These are phyloP conservation scores for Megaptera novaeangliae DNA, from an alignment of 2,113 vertebrate genomes.

Conservation along the genomic window DNA sequence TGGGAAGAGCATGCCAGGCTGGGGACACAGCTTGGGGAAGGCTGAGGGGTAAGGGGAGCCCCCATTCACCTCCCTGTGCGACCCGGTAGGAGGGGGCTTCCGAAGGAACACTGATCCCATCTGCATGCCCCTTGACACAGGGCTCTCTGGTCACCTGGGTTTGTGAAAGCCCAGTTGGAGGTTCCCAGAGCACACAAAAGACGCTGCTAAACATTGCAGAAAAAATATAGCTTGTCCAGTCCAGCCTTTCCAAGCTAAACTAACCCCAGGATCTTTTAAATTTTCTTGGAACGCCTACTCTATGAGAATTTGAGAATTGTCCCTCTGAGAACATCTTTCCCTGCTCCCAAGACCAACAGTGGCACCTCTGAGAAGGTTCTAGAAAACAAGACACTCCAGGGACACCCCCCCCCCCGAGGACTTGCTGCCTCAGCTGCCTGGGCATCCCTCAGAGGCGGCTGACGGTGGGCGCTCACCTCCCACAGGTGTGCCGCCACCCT, in stretches of 20 bases:
- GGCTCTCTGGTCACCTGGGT: accelerated
- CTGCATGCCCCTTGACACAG: accelerated
- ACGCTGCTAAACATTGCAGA: neutral
- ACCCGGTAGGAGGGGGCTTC: neutral
- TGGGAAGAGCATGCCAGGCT: neutral
- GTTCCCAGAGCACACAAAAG: neutral
- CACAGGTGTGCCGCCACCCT: constrained; percentile 91
- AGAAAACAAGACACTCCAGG: neutral
- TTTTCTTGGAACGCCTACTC: neutral
- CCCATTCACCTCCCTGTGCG: neutral
- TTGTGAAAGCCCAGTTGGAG: neutral
- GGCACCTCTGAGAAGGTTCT: neutral
- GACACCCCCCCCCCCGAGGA: accelerated
- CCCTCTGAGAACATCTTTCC: neutral
- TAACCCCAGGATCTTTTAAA: accelerated
- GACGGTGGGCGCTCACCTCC: accelerated
- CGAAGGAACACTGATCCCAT: accelerated
- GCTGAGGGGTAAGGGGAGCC: neutral
- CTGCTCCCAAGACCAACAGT: no score
- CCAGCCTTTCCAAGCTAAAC: neutral
- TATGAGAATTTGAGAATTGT: neutral
- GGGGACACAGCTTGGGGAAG: neutral
- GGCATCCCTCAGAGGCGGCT: neutral
- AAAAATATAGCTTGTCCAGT: neutral
- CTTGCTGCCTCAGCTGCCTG: accelerated